Base-by-base conservation (phyloP, 1,140 invertebrate genomes). In the Anoplolepis gracilipes region DNA sequence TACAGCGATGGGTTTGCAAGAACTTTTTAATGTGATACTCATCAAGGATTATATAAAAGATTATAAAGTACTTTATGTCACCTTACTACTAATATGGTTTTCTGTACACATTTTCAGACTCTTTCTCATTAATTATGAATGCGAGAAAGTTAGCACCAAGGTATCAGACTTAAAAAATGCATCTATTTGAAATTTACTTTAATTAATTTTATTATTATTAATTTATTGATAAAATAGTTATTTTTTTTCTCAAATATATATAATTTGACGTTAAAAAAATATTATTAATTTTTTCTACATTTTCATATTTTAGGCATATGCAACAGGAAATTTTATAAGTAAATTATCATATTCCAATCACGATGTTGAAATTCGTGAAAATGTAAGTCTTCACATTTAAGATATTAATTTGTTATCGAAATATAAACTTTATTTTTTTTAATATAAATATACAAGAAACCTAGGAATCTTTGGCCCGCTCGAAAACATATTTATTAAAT, bases 81-180 rank as follows among this genome's bases (percentile, higher is more conserved):
- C 3, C 39, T 3, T 46, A 0, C 2, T 46, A 16, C 3, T 46
- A 46, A 2, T 16, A 46, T 16, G 2, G 42, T 25, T 55, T 22
- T 55, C 8, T n/a, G 16, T 30, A 22, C 13, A 55, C 3, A 3
- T 77, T n/a, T 42, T 19, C 8, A 77, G 33, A 77, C 10, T 77
- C 0, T 7, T 67, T 11, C n/a, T 65, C 7, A 49, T 79, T 10
- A 79, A 79, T 65, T 53, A 49, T 4, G 5, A 25, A 16, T 65
- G 36, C 16, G 76, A 79, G 28, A 55, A 16, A n/a, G 10, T n/a
- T 30, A 36, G 28, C 0, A 67, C 5, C 46, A 79, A 79, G 62
- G 76, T 53, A 65, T 4, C 6, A 28, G 0, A 6, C 13, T 46
- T 16, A 1, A 4, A 46, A 46, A 46, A 46, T 46, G 3, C 13